Evolutionary conservation across 2,113 vertebrate genomes (phyloP), one percentile per base, ranked within the genome.

Genomic region (Periophthalmus modestus): DNA sequence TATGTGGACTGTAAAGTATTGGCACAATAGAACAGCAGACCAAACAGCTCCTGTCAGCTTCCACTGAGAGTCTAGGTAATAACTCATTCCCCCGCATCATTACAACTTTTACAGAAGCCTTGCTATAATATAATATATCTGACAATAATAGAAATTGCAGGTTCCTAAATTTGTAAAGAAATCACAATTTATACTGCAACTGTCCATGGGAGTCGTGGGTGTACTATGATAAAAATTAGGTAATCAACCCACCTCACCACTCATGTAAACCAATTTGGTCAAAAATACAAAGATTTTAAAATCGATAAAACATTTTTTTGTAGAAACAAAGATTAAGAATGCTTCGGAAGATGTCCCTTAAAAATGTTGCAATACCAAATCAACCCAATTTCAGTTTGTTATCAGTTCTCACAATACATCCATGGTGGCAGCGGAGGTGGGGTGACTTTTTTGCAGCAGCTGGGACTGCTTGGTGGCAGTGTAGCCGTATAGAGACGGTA

Each of bases 401-500:
- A n/a, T 19, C 33, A 65, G 62, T 65, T 65, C 62, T 65, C 62
- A 21, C 43, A 65, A 65, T 65, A 65, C 62, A 65, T 65, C 62
- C 62, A 65, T 65, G 33, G 79, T 10, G 70, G 70, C 48, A 52
- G 58, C 11, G 34, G 74, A n/a, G 21, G 73, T 85, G 73, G 58
- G 46, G 68, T 11, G 68, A 69, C 48, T 71, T 71, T 80, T 86
- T 84, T 73, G 73, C 81, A 71, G 81, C 84, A 33, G 84, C 66
- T 52, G 10, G 15, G 24, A 82, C 82, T 78, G 84, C 85, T 87
- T 55, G 72, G 78, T 90, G 88, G 91, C 91, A 91, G 88, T 91
- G 89, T 90, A 79, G 89, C 89, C 89, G 80, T 83, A 80, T 83
- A 72, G 72, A 88, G 82, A 86, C 80, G 24, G 79, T 88, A 82